Conservation (phyloP, 2,797 vertebrate genomes). For the Molossus alvarezi region DNA sequence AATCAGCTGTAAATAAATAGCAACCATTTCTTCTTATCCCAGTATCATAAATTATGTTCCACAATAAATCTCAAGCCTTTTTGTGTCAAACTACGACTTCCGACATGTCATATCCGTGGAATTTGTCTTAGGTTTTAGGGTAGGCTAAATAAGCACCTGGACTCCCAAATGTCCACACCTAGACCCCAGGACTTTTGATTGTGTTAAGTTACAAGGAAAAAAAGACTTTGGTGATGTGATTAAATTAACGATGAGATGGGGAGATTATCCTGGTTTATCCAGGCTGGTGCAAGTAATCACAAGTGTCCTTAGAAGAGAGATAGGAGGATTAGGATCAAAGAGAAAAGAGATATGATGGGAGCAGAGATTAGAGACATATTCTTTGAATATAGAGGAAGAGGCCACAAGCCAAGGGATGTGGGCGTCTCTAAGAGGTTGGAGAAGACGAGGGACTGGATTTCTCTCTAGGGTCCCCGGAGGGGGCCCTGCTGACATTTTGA, state of each 20-base stretch:
- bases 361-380: not conserved
- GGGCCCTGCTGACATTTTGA: not conserved
- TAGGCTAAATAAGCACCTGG: not conserved
- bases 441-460: not conserved
- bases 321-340: not conserved
- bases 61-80: slow-evolving; percentile 16
- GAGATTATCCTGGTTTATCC: not conserved
- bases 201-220: not conserved
- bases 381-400: not conserved
- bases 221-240: not conserved
- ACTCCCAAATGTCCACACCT: not conserved
- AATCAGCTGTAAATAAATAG: slow-evolving; percentile 66
- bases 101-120: not conserved
- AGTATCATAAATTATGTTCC: not conserved
- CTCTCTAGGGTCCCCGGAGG: not conserved
- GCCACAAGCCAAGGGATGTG: not conserved
- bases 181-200: not conserved
- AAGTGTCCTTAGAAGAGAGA: not conserved
- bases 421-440: not conserved
- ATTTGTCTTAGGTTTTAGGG: not conserved
- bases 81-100: slow-evolving; percentile 7
- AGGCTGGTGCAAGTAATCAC: not conserved
- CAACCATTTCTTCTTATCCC: slow-evolving; percentile 20
- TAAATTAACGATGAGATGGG: not conserved
- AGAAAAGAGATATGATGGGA: not conserved